Evolutionary conservation across 2,797 vertebrate genomes (phyloP).

Genomic region (Botia almorhae): DNA sequence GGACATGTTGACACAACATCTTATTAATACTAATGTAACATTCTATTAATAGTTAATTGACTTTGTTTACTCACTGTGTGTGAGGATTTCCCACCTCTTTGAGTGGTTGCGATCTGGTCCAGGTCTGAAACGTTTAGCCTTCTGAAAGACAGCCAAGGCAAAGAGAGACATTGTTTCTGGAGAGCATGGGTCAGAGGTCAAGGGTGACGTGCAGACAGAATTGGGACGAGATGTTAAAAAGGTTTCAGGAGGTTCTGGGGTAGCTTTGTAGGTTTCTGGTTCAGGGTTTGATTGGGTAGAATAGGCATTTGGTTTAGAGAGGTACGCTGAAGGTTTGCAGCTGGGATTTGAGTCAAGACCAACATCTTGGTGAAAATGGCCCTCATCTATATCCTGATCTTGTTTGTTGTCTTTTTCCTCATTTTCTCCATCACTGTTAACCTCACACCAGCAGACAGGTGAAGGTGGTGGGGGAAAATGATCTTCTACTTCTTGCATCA

Average conservation of each 20-base stretch:
- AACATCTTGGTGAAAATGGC: background rate
- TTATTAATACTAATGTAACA: constrained; percentile 11
- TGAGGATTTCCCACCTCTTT: background rate
- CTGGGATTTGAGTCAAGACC: background rate
- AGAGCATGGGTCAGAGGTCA: constrained; percentile 1
- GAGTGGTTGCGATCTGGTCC: background rate
- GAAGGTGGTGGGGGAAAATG: constrained; percentile 70
- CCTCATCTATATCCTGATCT: background rate
- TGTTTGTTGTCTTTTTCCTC: background rate
- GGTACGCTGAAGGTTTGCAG: background rate
- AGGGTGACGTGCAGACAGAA: background rate
- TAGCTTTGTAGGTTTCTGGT: background rate
- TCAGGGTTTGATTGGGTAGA: background rate
- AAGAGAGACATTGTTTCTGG: constrained; percentile 41
- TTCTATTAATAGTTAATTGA: background rate
- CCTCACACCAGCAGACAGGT: constrained; percentile 63
- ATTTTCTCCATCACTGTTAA: background rate
- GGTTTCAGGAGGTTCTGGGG: background rate
- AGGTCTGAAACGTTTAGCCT: constrained; percentile 39
- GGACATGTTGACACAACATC: background rate
- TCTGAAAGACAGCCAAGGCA: constrained; percentile 52
- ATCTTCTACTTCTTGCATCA: constrained; percentile 40
- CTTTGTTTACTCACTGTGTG: constrained; percentile 12
- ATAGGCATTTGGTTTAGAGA: background rate
- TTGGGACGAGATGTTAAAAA: background rate